Base-by-base conservation (phyloP, 2,888 invertebrate genomes). In the Diloba caeruleocephala region DNA sequence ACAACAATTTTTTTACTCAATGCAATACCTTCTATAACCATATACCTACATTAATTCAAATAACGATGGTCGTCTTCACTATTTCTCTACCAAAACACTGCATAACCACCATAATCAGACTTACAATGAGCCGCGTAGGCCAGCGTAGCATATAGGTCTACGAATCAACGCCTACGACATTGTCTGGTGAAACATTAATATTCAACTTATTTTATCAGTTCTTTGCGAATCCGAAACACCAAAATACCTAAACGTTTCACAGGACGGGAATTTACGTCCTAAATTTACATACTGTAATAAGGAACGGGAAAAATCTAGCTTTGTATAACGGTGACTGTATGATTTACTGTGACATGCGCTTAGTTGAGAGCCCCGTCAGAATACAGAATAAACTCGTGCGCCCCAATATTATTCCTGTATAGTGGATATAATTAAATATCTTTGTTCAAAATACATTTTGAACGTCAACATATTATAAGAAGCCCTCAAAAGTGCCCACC, bases 141-240 rank as follows among this genome's bases (percentile, higher is more conserved):
- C 43, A 31, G 26, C 61, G 68, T 60, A 67, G 62, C 68, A 61
- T 62, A 44, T 67, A 67, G 25, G 4, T n/a, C 61, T 61, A 52
- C 68, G 53, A 32, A 14, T 15, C 12, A 26, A 25, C 26, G 42
- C 36, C 43, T 33, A 52, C 61, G 41, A 32, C 15, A 34, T 10
- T 38, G 52, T 61, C 37, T 19, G 12, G 1, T 12, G 10, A 10
- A 17, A 28, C 52, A 60, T 60, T 51, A 41, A 41, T 44, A 36
- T 44, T 60, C 61, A 43, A 41, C 37, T 60, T 44, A 51, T 23
- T 39, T 60, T 59, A 50, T 60, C 67, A 59, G 38, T 14, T 25
- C 15, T 15, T n/a, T 21, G 10, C 12, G 7, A 29, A 41, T 29
- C 19, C n/a, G 9, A 8, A 17, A 36, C 13, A 37, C 28, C 36